Evolutionary conservation across 2,113 vertebrate species (phyloP), one percentile per base, ranked within the genome.

Genomic region (Chaetodon trifascialis): DNA sequence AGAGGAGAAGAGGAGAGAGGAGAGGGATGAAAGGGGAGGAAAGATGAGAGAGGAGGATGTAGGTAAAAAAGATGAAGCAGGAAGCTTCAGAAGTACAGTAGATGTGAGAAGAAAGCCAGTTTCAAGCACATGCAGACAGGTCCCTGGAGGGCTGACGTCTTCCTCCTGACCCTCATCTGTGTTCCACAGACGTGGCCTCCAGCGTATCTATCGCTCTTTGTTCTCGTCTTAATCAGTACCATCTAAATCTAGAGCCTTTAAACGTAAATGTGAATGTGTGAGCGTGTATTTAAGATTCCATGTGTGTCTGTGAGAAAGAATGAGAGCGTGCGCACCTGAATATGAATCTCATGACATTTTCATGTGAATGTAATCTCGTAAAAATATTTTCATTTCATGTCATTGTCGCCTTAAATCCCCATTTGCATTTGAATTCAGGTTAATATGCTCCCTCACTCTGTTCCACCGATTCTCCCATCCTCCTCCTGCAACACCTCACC

Each of bases 401-500:
- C 10, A 77, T 78, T 82, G 79, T 76, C 36, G 17, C 60, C 54
- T 58, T 73, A 44, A 49, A 70, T 25, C 34, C 25, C 25, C 0
- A 86, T 84, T 85, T 70, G 60, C 66, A 70, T 87, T 63, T 70
- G 60, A 84, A 75, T 65, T 23, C 1, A 62, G 71, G 21, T 68
- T 73, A 80, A 80, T 70, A 49, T 67, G 16, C 49, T 70, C 46
- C 46, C 47, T 82, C 19, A 38, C 44, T 30, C 64, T 30, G 21
- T 17, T 30, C 38, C 54, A 14, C 25, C 34, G 8, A 21, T 19
- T 64, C 54, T 1, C 25, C 34, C 19, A 15, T 17, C 30, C 30
- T 56, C 17, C 40, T 21, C 34, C 34, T 74, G 42, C 12, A 74
- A 59, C 51, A 23, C 15, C 5, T 69, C 68, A 14, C 70, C 36